Conservation (phyloP, 2,797 vertebrate genomes). For the Pachyuromys duprasi region DNA sequence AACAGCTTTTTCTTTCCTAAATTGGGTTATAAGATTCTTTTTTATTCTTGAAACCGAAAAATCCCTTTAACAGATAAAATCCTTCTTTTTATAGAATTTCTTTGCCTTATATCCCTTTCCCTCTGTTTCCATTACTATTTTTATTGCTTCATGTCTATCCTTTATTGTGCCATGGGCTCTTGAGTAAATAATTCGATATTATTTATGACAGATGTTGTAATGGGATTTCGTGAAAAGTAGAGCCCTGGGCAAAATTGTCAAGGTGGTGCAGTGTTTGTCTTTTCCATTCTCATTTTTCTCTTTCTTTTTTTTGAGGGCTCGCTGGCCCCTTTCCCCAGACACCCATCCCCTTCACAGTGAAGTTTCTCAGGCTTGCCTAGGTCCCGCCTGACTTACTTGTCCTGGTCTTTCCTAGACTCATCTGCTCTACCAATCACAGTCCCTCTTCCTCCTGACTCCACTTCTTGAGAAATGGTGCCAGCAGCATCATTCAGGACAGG, state of each 20-base stretch:
- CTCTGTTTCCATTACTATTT: background rate
- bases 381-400: background rate
- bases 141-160: slow-evolving; percentile 1
- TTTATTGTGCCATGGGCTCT: slow-evolving; percentile 36
- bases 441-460: background rate
- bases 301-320: background rate
- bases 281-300: background rate
- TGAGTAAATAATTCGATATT: slow-evolving; percentile 52
- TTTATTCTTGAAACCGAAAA: slow-evolving; percentile 10
- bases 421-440: background rate
- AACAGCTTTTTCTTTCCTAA: background rate
- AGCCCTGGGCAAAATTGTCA: slow-evolving; percentile 29
- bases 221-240: slow-evolving; percentile 51
- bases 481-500: background rate
- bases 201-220: slow-evolving; percentile 57
- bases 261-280: slow-evolving; percentile 12
- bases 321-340: background rate
- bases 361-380: accelerated
- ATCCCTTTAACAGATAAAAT: slow-evolving; percentile 46
- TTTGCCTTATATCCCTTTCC: background rate
- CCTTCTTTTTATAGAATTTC: background rate
- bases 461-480: background rate
- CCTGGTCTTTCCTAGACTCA: background rate
- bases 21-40: slow-evolving; percentile 38
- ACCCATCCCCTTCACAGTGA: too few relatives aligned